Evolutionary conservation across 2,797 vertebrate genomes (phyloP).

Genomic region (Prionace glauca): DNA sequence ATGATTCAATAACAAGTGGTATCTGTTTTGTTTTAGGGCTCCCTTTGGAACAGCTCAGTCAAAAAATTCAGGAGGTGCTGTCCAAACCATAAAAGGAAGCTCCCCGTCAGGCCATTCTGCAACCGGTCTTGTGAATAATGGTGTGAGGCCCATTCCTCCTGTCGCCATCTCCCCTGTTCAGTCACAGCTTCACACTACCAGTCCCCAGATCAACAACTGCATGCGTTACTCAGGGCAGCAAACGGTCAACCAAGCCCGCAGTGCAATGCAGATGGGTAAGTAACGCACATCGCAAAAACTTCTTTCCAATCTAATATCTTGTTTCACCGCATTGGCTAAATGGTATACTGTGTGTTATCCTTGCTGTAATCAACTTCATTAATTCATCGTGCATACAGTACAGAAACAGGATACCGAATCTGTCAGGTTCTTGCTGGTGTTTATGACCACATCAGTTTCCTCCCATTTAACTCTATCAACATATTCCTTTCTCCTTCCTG

Average conservation of each 20-base stretch:
- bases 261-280: slow-evolving; percentile 76
- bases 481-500: background rate
- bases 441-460: background rate
- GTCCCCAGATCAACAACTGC: slow-evolving; percentile 73
- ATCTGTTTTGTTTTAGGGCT: slow-evolving; percentile 60
- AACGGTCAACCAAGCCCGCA: slow-evolving; percentile 62
- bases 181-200: slow-evolving; percentile 61
- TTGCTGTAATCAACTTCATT: background rate
- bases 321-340: background rate
- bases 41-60: slow-evolving; percentile 71
- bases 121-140: slow-evolving; percentile 56
- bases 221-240: slow-evolving; percentile 72
- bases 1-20: background rate
- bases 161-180: slow-evolving; percentile 63
- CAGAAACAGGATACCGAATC: background rate
- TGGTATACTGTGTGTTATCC: background rate
- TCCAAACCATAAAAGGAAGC: slow-evolving; percentile 49
- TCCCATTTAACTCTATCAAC: background rate
- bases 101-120: slow-evolving; percentile 50
- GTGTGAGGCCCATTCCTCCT: slow-evolving; percentile 64
- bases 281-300: background rate
- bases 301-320: background rate
- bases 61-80: slow-evolving; percentile 60
- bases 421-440: background rate
- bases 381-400: background rate